Percentiles rank a stretch among this genome's conserved stretches.
These are phyloP conservation scores for Phallusia fumigata DNA, from an alignment of 23 tunicate genomes.

Conservation along the genomic window DNA sequence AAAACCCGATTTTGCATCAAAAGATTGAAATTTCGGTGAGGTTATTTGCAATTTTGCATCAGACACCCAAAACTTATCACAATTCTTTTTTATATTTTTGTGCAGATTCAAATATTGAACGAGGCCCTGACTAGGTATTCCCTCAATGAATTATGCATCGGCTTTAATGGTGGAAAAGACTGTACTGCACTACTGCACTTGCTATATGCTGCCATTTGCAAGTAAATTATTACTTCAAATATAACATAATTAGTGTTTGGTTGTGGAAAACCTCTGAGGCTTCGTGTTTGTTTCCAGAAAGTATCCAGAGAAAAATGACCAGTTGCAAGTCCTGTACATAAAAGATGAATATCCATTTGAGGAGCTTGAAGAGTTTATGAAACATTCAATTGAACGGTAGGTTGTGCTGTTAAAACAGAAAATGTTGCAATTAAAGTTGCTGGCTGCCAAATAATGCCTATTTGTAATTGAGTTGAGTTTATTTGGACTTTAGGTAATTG, in stretches of 20 bases:
- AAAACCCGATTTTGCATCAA: background rate
- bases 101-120: conserved; percentile 26
- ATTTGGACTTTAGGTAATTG: too few relatives aligned
- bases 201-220: conserved; percentile 40
- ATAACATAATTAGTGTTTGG: too few relatives aligned
- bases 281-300: conserved; percentile 27
- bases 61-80: background rate
- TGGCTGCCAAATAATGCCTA: too few relatives aligned
- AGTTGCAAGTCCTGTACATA: conserved; percentile 47
- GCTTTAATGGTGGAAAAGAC: conserved; percentile 61
- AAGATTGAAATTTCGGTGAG: background rate
- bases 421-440: too few relatives aligned
- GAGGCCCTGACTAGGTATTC: conserved; percentile 34
- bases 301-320: conserved; percentile 19
- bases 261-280: too few relatives aligned
- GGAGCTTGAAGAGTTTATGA: conserved; percentile 70
- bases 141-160: conserved; percentile 30
- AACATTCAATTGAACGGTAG: conserved; percentile 39
- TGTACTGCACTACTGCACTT: conserved; percentile 53
- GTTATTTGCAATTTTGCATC: background rate
- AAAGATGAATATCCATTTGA: conserved; percentile 70
- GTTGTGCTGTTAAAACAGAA: too few relatives aligned
- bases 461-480: too few relatives aligned
- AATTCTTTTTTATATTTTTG: background rate
- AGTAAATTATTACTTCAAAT: background rate